Evolutionary conservation across 1,140 invertebrate genomes (phyloP).

Genomic region (Drosophila fuyamai): DNA sequence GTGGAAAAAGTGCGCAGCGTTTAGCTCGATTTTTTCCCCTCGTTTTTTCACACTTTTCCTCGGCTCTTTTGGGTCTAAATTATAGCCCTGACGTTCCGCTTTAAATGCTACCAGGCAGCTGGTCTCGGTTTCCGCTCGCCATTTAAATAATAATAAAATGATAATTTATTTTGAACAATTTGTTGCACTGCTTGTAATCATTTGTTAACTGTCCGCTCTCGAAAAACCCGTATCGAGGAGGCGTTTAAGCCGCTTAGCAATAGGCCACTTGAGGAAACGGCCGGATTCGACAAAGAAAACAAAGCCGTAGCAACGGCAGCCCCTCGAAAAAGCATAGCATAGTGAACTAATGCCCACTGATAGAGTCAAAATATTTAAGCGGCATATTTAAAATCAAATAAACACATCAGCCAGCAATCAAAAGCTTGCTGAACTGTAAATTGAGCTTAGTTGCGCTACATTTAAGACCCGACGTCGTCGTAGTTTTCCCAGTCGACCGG

Average conservation of each 20-base stretch:
- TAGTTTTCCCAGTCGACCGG: conserved; percentile 50
- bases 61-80: conserved; percentile 56
- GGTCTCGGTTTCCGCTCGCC: conserved; percentile 68
- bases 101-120: conserved; percentile 59
- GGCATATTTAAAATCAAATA: conserved; percentile 82
- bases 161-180: conserved; percentile 82
- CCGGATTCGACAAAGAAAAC: conserved; percentile 38
- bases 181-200: conserved; percentile 81
- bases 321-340: conserved; percentile 46
- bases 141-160: conserved; percentile 82
- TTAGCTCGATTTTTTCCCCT: conserved; percentile 48
- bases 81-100: conserved; percentile 57
- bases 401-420: conserved; percentile 78
- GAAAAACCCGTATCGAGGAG: conserved; percentile 47
- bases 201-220: conserved; percentile 76
- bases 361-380: conserved; percentile 79
- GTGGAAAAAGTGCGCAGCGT: conserved; percentile 68
- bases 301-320: conserved; percentile 40
- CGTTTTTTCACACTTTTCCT: conserved; percentile 33
- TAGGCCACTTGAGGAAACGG: conserved; percentile 35
- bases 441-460: conserved; percentile 75
- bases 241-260: conserved; percentile 76
- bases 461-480: conserved; percentile 51
- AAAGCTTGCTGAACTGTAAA: conserved; percentile 79
- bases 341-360: conserved; percentile 58